Evolutionary conservation across 2,113 vertebrate genomes (phyloP), one percentile per base, ranked within the genome.

Genomic region (Phyllopteryx taeniolatus): DNA sequence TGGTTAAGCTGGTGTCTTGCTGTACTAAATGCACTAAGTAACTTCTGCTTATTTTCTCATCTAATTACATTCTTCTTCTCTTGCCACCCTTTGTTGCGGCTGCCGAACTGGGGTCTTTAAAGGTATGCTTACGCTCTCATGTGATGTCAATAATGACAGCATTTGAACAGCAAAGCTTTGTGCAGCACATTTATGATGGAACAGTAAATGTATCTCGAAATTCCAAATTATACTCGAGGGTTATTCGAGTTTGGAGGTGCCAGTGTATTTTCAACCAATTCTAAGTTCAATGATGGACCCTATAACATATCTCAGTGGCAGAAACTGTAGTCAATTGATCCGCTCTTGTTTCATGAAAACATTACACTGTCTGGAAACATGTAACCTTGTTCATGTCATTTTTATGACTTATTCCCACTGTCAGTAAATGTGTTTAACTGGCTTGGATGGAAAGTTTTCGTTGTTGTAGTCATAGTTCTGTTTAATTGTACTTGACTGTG

Each of bases 371-470:
- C 4, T 63, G n/a, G 12, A 27, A 65, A 64, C 8, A 39, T 51
- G 46, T 53, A 62, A 53, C 59, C 53, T 72, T 70, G 64, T 71
- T 76, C 73, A 77, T 56, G 35, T 8, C 13, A 27, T 47, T 59
- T 77, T 74, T 31, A 66, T 13, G 22, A n/a, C 61, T 53, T 43
- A 73, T 72, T 59, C 75, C 57, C 42, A 39, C 69, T 47, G 67
- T 67, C 73, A 49, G 35, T 43, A 65, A 57, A 83, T 79, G 8
- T 72, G 57, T 79, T 72, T 85, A 80, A 89, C 70, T 31, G 57
- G 43, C 68, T 60, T 15, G 42, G 20, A 76, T 39, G 64, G 71
- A 72, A 78, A 84, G 80, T 83, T 75, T 66, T 43, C 60, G 77
- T 66, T 49, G 31, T 27, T 64, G 5, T 42, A 67, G 70, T 27